These are phyloP conservation scores for Tricholaema leucomelas DNA, from an alignment of 2,113 vertebrate species.

Conservation along the genomic window DNA sequence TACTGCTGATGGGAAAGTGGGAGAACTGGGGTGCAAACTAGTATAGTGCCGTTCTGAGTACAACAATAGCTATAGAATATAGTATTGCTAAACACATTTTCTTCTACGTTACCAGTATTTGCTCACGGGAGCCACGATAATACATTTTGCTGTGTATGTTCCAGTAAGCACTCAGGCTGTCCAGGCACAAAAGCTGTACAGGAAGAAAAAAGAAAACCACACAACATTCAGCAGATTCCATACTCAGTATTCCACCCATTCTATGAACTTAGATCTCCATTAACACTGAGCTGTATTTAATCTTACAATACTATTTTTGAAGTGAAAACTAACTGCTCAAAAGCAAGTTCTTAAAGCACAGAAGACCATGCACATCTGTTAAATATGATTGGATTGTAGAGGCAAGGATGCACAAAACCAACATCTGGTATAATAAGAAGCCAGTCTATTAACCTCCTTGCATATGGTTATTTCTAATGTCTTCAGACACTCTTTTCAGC, in stretches of 20 bases:
- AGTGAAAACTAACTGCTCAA: background rate
- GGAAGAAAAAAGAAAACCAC: background rate
- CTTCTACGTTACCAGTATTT: constrained; percentile 85
- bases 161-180: constrained; percentile 93
- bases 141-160: constrained; percentile 86
- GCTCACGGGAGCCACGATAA: constrained; percentile 79
- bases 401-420: background rate
- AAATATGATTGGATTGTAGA: background rate
- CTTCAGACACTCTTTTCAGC: background rate
- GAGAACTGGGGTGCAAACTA: background rate
- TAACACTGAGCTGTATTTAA: background rate
- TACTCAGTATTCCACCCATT: background rate
- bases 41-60: background rate
- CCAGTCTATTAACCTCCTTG: background rate
- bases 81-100: background rate
- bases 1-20: background rate
- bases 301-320: background rate
- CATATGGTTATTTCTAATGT: background rate
- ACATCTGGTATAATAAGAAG: background rate
- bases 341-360: background rate
- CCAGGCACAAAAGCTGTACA: constrained; percentile 85
- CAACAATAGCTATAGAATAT: background rate
- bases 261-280: background rate
- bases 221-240: background rate
- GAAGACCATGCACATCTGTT: background rate